Base-by-base conservation (phyloP, 2,113 vertebrate species). In the Apteryx owenii region DNA sequence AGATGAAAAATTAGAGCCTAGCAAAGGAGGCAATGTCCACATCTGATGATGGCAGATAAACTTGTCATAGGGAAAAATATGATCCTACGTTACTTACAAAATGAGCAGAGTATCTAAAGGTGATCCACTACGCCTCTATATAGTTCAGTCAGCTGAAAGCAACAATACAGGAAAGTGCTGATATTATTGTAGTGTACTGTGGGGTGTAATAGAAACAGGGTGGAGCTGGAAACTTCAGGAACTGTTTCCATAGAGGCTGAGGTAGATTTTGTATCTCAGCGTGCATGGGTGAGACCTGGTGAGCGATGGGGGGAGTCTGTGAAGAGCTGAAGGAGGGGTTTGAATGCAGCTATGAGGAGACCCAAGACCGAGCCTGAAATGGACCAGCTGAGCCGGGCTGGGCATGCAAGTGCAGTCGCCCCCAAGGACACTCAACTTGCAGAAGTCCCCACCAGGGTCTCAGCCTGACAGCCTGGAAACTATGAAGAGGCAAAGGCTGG, bases 351-450 rank as follows among this genome's bases (percentile, higher is more conserved):
- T 28, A 8, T 17, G 76, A 61, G 81, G 60, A 46, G 71, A 61
- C 3, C 3, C 29, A 17, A 7, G 19, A 38, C 17, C 3, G 25
- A 54, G 60, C 7, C 26, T 0, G 0, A 70, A 88, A 70, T 5
- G 15, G 58, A 51, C 23, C 40, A 22, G 51, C 9, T 16, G 40
- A 78, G 50, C 3, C 15, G 44, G 44, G 44, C 44, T 46, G 44
- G 44, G 44, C 44, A 46, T 16, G 15, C 15, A 46, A 46, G 44
- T 16, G 15, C 44, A 46, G 44, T 18, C 18, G 46, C 46, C 46
- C 46, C 46, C 10, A 9, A 31, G 56, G 31, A 33, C 56, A 60
- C 31, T 58, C 29, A 58, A 10, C 56, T 20, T 19, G 29, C 56
- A 46, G 44, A 46, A 46, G 44, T 14, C 44, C 44, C 44, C 44